A percentile compares a stretch with the other conserved stretches of the same genome.
These are phyloP conservation scores for Pseudochirops corinnae DNA, from an alignment of 2,797 vertebrate genomes.

Conservation along the genomic window DNA sequence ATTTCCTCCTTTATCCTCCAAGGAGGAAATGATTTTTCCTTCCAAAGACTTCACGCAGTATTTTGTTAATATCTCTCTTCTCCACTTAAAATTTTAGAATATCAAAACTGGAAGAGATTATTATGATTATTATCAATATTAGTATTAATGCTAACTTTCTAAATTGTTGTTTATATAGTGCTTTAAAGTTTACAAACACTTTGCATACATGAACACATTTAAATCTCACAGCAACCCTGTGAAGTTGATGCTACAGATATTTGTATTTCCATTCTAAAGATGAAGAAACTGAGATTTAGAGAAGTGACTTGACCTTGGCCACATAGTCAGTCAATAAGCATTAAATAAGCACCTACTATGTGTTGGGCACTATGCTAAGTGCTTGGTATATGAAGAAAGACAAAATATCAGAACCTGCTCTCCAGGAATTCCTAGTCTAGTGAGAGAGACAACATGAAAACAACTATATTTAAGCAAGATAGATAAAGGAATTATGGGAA, in stretches of 20 bases:
- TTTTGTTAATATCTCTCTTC: neutral
- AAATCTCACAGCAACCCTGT: slow-evolving; percentile 60
- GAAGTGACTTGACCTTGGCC: slow-evolving; percentile 9
- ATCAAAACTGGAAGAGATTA: neutral
- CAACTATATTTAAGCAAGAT: neutral
- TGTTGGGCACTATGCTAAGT: neutral
- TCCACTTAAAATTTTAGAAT: neutral
- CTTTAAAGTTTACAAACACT: neutral
- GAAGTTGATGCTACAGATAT: slow-evolving; percentile 5
- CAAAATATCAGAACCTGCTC: neutral
- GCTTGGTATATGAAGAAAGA: neutral
- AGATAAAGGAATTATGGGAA: neutral
- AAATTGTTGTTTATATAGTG: neutral
- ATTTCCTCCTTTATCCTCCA: neutral
- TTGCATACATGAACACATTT: slow-evolving; percentile 47
- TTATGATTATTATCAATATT: neutral
- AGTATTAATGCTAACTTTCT: neutral
- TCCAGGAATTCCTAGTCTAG: neutral
- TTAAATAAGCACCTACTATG: neutral
- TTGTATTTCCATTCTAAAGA: slow-evolving; percentile 46
- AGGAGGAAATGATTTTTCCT: neutral
- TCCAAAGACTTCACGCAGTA: neutral
- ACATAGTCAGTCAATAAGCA: slow-evolving; percentile 25
- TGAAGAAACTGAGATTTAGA: slow-evolving; percentile 58
- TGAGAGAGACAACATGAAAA: neutral